phyloP scores from a whole-genome alignment of 2,113 vertebrate species.

The Andinoacara biseriatus region DNA sequence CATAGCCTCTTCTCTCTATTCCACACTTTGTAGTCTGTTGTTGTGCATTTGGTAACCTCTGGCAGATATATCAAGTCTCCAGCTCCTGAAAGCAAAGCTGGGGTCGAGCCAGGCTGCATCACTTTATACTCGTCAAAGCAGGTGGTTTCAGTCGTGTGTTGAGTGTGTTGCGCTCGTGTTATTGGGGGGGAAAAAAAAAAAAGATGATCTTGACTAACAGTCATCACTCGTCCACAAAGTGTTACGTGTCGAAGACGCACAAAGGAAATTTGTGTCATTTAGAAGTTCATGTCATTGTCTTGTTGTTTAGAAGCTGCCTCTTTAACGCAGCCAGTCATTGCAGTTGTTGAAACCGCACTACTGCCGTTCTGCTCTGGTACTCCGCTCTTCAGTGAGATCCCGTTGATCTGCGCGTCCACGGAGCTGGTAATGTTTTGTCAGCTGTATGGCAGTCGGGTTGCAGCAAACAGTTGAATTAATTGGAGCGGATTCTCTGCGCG shows the following conservation, averaged over 20 bases:
- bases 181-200: background rate
- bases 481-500: conserved; percentile 14
- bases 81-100: conserved; percentile 29
- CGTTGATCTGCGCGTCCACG: conserved; percentile 23
- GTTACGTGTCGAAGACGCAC: conserved; percentile 41
- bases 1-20: conserved; percentile 77
- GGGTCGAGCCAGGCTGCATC: conserved; percentile 36
- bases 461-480: conserved; percentile 41
- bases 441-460: conserved; percentile 43
- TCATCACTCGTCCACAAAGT: conserved; percentile 49
- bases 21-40: conserved; percentile 57
- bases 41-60: conserved; percentile 40
- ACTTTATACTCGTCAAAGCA: background rate
- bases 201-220: conserved; percentile 53
- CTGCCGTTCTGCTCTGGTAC: background rate
- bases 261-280: conserved; percentile 54
- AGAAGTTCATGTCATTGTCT: conserved; percentile 44
- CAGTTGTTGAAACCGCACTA: conserved; percentile 38
- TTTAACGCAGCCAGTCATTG: conserved; percentile 9
- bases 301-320: conserved; percentile 7
- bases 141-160: conserved; percentile 13
- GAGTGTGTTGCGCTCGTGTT: conserved; percentile 4
- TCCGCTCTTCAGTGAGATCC: conserved; percentile 27
- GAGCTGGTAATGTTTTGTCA: conserved; percentile 52
- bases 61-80: background rate